These are phyloP conservation scores for Phortica okadai DNA, from an alignment of 2,888 invertebrate genomes.

Conservation along the genomic window DNA sequence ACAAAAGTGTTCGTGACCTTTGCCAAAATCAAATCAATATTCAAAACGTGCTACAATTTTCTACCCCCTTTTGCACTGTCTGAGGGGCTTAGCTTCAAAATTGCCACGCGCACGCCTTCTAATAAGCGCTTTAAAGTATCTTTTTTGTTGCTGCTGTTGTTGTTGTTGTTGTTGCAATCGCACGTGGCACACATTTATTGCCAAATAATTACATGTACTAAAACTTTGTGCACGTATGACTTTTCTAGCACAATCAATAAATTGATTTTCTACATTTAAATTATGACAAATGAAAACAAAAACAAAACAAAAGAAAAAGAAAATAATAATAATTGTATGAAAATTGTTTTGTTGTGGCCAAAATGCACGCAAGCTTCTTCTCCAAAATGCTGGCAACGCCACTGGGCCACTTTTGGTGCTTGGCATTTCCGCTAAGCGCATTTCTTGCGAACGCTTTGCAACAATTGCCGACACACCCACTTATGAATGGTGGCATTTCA, in stretches of 20 bases:
- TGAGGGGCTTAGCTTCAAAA: background rate
- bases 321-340: background rate
- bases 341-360: conserved; percentile 15
- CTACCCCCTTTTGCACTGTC: background rate
- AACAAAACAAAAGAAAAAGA: background rate
- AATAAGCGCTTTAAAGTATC: background rate
- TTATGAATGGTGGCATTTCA: conserved; percentile 11
- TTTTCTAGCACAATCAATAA: conserved; percentile 3
- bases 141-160: background rate
- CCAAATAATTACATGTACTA: background rate
- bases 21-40: background rate
- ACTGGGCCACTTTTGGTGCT: background rate
- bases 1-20: background rate
- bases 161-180: background rate
- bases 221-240: background rate
- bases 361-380: background rate
- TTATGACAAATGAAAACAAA: conserved; percentile 1
- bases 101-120: background rate
- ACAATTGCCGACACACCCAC: conserved; percentile 9
- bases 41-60: background rate
- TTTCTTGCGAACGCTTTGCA: background rate
- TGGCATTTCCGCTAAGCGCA: background rate
- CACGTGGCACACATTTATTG: background rate
- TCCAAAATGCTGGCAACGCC: background rate
- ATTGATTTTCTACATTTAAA: conserved; percentile 4